Evolutionary conservation across 1,140 invertebrate species (phyloP).

Genomic region (Dreissena polymorpha): DNA sequence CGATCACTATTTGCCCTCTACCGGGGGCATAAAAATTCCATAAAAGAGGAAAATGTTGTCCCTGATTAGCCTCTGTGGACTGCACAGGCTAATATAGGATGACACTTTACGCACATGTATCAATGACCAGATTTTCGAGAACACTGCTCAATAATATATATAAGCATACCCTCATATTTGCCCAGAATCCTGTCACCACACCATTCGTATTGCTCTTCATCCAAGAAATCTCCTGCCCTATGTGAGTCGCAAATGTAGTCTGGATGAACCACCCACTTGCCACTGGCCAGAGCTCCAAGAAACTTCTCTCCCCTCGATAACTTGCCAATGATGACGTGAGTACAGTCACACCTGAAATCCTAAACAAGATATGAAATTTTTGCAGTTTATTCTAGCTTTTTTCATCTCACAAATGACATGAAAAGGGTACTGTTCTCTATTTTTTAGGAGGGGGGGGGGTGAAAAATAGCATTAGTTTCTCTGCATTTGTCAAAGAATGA

Average conservation of each 20-base stretch:
- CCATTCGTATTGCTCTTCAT: slow-evolving; percentile 68
- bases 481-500: not conserved
- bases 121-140: too few relatives aligned
- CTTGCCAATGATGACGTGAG: slow-evolving; percentile 66
- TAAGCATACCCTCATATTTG: slow-evolving; percentile 5
- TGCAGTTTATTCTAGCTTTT: not conserved
- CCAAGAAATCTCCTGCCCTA: slow-evolving; percentile 54
- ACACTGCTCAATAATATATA: too few relatives aligned
- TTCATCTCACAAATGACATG: not conserved
- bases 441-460: not conserved
- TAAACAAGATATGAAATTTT: slow-evolving; percentile 39
- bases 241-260: slow-evolving; percentile 54
- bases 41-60: too few relatives aligned
- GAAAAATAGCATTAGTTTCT: not conserved
- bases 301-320: slow-evolving; percentile 65
- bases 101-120: too few relatives aligned
- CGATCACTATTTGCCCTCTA: too few relatives aligned
- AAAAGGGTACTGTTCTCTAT: not conserved
- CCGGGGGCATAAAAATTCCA: too few relatives aligned
- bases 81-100: too few relatives aligned
- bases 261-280: slow-evolving; percentile 65
- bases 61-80: too few relatives aligned
- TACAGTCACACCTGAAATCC: slow-evolving; percentile 61
- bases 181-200: slow-evolving; percentile 18
- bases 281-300: slow-evolving; percentile 66